These are phyloP conservation scores for Malurus melanocephalus DNA, from an alignment of 2,113 vertebrate species.

Conservation along the genomic window DNA sequence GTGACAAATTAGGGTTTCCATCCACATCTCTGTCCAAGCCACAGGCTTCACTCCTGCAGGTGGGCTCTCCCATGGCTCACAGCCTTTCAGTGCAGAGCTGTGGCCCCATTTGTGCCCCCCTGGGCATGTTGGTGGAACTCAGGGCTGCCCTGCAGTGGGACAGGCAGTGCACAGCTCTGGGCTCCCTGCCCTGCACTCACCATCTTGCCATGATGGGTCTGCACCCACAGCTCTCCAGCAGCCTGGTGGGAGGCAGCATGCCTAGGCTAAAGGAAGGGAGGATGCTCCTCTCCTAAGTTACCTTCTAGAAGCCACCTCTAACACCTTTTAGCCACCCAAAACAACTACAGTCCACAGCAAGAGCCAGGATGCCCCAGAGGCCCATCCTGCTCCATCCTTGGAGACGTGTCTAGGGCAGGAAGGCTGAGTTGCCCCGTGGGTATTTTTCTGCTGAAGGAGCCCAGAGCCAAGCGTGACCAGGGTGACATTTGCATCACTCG, in stretches of 20 bases:
- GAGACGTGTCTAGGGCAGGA: rapidly evolving
- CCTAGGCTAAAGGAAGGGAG: neutral
- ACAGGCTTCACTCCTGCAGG: neutral
- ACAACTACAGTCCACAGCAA: neutral
- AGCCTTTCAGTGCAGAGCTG: neutral
- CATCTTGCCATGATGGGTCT: neutral
- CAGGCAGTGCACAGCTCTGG: neutral
- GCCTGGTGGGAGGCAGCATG: neutral
- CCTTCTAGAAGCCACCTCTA: neutral
- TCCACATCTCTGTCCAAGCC: neutral
- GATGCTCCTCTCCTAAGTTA: neutral
- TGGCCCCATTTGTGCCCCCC: neutral
- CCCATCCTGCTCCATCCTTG: neutral
- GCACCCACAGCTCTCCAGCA: neutral
- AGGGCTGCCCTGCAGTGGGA: neutral
- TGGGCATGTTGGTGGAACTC: rapidly evolving
- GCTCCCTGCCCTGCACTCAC: neutral
- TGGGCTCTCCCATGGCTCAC: neutral
- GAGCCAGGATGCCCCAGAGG: neutral
- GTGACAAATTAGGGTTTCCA: neutral
- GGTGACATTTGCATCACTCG: neutral
- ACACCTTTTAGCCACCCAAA: neutral
- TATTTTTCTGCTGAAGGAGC: neutral
- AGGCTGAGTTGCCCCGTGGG: neutral
- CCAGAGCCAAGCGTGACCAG: neutral